phyloP scores from a whole-genome alignment of 2,797 vertebrate genomes.

The Eleutherodactylus coqui region DNA sequence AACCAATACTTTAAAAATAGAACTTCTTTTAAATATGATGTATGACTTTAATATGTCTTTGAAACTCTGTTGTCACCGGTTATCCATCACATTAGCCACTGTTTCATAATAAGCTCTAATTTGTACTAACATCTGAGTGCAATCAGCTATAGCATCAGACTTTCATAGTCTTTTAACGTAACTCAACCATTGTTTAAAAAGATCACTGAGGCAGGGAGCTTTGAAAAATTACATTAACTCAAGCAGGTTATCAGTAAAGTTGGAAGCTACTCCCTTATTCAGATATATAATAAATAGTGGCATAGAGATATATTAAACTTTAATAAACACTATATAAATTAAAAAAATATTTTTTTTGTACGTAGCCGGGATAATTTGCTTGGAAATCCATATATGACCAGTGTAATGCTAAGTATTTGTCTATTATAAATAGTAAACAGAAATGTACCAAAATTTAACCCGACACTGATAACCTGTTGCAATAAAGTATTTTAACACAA shows the following conservation, averaged over 20 bases:
- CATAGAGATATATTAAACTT: neutral
- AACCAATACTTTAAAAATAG: slow-evolving; percentile 21
- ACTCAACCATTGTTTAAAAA: slow-evolving; percentile 11
- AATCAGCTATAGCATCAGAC: slow-evolving; percentile 38
- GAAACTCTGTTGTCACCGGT: slow-evolving; percentile 41
- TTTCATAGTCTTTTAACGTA: slow-evolving; percentile 27
- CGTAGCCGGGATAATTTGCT: neutral
- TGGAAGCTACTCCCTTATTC: neutral
- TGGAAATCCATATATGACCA: neutral
- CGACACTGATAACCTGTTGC: no score
- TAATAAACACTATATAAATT: neutral
- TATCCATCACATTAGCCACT: slow-evolving; percentile 45
- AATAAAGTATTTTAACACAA: no score
- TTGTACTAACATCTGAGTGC: slow-evolving; percentile 40
- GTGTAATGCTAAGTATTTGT: no score
- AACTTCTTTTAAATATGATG: slow-evolving; percentile 46
- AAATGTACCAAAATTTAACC: no score
- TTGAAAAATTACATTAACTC: slow-evolving; percentile 29
- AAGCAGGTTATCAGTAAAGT: slow-evolving; percentile 2
- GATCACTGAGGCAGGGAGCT: slow-evolving; percentile 20
- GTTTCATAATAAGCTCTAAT: slow-evolving; percentile 47
- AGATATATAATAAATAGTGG: neutral
- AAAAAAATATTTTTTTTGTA: neutral
- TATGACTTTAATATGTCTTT: slow-evolving; percentile 52
- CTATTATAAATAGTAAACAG: no score